Base-by-base conservation (phyloP, 2,888 invertebrate species). In the Drosophila eohydei region DNA sequence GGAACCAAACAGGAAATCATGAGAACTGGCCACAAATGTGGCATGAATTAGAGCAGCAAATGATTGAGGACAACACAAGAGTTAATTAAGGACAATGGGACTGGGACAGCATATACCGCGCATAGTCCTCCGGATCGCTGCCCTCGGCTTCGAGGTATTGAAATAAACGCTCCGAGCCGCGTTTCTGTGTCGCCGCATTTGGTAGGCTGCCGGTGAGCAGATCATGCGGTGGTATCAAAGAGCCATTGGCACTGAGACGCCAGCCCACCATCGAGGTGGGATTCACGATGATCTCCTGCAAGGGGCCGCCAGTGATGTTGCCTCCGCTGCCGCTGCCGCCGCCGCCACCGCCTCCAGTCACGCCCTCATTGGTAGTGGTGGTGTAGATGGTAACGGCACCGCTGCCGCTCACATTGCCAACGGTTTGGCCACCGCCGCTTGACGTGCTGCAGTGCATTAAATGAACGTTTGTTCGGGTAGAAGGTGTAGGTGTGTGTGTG, bases 141-240 rank as follows among this genome's bases (percentile, higher is more conserved):
- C 95, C 95, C 93, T 96, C 96, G 95, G 96, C 96, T 93, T 95
- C 96, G 94, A 95, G 94, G 94, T 95, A 96, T 89, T 95, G 95
- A 93, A 96, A 96, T 62, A 96, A 94, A 69, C 95, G 94, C 80
- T 95, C 95, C 64, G 95, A 95, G 76, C 95, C 95, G 79, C 94
- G 94, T 89, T 93, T 93, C 87, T 91, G 93, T 80, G 90, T 91
- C 63, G 92, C 92, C 36, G 92, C 92, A 71, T 90, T 92, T 51
- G 91, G 92, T 74, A 91, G 86, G 61, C 91, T 88, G 80, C 91
- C 91, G 68, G 92, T 91, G 62, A 92, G 90, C 57, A 92, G 88
- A 90, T 93, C 93, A 75, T 92, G 93, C 34, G 92, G 92, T 50
- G 92, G 93, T 88, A 93, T 93, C 78, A 93, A 81, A 74, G 93